A percentile compares a stretch with the other conserved stretches of the same genome.
phyloP scores from a whole-genome alignment of 64 coral and sea anemone genomes.

The Stylophora pistillata region DNA sequence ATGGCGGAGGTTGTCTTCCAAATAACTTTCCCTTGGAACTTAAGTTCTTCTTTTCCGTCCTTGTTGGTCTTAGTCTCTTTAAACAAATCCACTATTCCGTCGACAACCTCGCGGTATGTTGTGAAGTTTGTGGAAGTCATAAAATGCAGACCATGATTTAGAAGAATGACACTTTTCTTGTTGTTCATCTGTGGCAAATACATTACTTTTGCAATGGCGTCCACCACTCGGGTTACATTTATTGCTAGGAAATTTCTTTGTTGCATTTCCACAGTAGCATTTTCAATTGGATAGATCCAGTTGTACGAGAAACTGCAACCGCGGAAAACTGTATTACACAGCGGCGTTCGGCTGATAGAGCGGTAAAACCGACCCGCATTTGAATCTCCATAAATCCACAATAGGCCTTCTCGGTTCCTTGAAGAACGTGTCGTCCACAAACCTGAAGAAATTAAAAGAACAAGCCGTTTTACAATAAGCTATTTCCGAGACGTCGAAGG shows the following conservation, averaged over 20 bases:
- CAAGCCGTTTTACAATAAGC: no score
- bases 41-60: conserved; percentile 22
- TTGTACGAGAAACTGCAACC: conserved; percentile 28
- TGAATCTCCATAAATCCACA: conserved; percentile 37
- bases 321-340: conserved; percentile 28
- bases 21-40: conserved; percentile 52
- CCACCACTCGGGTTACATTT: conserved; percentile 6
- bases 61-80: conserved; percentile 16
- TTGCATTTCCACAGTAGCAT: conserved; percentile 6
- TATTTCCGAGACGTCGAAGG: no score
- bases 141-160: conserved; percentile 64
- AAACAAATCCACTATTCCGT: conserved; percentile 45
- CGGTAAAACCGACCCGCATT: conserved; percentile 32
- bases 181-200: neutral
- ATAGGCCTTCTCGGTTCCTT: neutral
- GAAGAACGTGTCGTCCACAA: conserved; percentile 17
- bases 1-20: conserved; percentile 52
- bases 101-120: conserved; percentile 48
- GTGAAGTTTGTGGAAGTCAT: conserved; percentile 59
- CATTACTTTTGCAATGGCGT: conserved; percentile 29
- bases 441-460: neutral
- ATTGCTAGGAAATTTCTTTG: conserved; percentile 14
- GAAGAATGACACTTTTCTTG: conserved; percentile 21
- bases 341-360: neutral
- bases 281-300: conserved; percentile 43